Conservation (phyloP, 2,113 vertebrate genomes). For the Oxyruncus cristatus region DNA sequence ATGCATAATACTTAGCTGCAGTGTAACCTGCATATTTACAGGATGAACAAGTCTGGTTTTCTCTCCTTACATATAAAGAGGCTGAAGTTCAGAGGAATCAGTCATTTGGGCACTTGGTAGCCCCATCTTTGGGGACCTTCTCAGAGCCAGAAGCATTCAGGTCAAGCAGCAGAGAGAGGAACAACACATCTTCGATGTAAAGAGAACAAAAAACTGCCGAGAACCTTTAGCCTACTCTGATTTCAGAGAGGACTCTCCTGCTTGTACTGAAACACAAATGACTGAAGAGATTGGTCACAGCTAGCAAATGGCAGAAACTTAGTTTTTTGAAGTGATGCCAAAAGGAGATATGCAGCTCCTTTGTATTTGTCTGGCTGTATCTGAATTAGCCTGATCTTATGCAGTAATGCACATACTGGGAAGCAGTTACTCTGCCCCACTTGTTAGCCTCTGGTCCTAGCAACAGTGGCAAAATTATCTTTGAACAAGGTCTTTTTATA, state of each 20-base stretch:
- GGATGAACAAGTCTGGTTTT: not conserved
- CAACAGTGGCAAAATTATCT: constrained; percentile 45
- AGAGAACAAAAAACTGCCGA: not conserved
- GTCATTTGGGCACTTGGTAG: not conserved
- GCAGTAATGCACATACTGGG: not conserved
- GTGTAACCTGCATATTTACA: not conserved
- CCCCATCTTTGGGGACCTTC: fast-evolving
- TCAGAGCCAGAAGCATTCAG: constrained; percentile 25
- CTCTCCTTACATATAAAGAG: not conserved
- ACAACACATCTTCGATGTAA: constrained; percentile 55
- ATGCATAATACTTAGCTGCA: not conserved
- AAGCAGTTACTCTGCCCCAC: not conserved
- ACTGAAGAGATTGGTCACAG: not conserved
- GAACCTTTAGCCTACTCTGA: not conserved
- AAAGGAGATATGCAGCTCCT: not conserved
- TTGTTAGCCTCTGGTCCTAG: constrained; percentile 6
- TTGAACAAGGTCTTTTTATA: constrained; percentile 40
- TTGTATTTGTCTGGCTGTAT: not conserved
- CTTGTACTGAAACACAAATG: not conserved
- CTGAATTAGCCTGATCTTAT: not conserved
- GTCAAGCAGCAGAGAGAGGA: constrained; percentile 70
- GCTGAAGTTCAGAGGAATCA: not conserved
- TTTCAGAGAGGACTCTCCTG: not conserved
- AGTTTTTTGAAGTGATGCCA: not conserved
- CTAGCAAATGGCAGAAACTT: not conserved